Evolutionary conservation across 2,113 vertebrate species (phyloP).

Genomic region (Centropus unirufus): DNA sequence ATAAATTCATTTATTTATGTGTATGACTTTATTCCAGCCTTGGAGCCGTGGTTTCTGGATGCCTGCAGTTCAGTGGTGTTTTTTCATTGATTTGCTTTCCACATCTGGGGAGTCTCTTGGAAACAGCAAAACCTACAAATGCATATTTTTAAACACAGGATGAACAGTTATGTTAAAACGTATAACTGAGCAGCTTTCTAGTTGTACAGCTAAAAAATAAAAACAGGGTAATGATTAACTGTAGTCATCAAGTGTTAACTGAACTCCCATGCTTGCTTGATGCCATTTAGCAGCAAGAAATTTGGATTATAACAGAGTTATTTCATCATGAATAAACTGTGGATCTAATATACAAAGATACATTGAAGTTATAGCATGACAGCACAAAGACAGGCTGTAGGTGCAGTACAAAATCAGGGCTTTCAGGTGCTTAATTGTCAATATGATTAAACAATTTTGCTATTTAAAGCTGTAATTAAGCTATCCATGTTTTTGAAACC

Average conservation of each 20-base stretch:
- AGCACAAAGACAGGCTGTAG: slow-evolving; percentile 40
- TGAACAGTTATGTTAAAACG: neutral
- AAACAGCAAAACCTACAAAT: neutral
- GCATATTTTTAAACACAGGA: neutral
- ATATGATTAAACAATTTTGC: slow-evolving; percentile 53
- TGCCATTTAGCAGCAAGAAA: slow-evolving; percentile 20
- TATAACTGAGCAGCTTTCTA: neutral
- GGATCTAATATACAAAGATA: slow-evolving; percentile 48
- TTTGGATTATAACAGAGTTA: slow-evolving; percentile 10
- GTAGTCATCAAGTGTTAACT: neutral
- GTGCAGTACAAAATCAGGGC: neutral
- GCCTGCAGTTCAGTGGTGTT: neutral
- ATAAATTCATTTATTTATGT: neutral
- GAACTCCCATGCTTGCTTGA: neutral
- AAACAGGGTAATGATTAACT: neutral
- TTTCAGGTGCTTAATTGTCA: slow-evolving; percentile 49
- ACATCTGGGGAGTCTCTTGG: neutral
- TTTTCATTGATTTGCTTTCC: neutral
- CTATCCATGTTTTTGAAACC: slow-evolving; percentile 34
- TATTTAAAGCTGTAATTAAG: slow-evolving; percentile 65
- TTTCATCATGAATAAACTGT: neutral
- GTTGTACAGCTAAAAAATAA: neutral
- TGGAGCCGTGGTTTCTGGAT: neutral
- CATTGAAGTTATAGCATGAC: slow-evolving; percentile 23
- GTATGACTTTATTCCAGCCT: neutral